These are phyloP conservation scores for Poicephalus meyeri DNA, from an alignment of 2,113 vertebrate genomes.

Conservation along the genomic window DNA sequence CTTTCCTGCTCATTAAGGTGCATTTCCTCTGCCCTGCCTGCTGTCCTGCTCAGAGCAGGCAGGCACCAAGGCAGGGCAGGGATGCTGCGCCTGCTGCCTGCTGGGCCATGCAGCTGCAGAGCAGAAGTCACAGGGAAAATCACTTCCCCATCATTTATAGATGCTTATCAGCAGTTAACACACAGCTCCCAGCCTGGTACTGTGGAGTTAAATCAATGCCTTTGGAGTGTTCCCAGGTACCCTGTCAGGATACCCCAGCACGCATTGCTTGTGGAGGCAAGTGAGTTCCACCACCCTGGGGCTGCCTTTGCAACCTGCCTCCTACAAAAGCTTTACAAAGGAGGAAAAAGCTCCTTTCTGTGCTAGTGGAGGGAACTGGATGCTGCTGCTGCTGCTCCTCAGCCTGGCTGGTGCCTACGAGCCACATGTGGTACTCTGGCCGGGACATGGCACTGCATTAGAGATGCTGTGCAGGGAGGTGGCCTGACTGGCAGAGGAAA, in stretches of 20 bases:
- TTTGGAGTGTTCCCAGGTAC: rapidly evolving
- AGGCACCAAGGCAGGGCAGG: not conserved
- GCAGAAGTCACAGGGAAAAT: not conserved
- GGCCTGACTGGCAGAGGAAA: not conserved
- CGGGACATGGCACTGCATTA: not conserved
- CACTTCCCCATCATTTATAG: not conserved
- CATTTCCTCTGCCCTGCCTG: not conserved
- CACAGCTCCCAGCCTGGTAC: not conserved
- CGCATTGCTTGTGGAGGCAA: not conserved
- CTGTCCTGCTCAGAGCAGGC: not conserved
- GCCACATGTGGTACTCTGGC: rapidly evolving
- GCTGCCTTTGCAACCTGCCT: not conserved
- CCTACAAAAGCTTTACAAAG: not conserved
- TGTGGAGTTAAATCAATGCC: not conserved
- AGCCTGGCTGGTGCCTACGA: not conserved
- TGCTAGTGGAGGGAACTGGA: not conserved
- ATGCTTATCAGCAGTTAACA: not conserved
- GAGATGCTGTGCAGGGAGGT: not conserved
- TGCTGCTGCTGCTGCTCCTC: not conserved
- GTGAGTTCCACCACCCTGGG: too few relatives aligned
- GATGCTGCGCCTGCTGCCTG: not conserved
- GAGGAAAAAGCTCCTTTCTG: not conserved
- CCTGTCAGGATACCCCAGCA: not conserved
- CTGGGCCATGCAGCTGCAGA: not conserved
- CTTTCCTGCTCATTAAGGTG: not conserved